Conservation (phyloP, 2,888 invertebrate genomes). For the Ceriagrion tenellum region DNA sequence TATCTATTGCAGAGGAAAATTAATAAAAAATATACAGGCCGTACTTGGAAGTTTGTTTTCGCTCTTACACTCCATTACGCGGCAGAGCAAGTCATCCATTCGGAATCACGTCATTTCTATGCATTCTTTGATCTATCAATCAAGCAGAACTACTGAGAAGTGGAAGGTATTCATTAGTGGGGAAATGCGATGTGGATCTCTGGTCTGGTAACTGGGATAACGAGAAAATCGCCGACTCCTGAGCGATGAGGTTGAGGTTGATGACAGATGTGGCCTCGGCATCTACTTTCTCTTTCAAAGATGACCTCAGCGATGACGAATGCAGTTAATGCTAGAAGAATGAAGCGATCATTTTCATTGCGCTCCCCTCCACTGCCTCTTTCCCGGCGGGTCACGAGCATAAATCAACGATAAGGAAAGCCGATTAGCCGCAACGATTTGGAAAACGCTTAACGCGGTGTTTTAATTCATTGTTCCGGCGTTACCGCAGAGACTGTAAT, state of each 20-base stretch:
- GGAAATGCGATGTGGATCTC: neutral
- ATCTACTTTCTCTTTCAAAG: neutral
- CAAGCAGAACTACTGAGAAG: neutral
- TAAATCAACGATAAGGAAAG: neutral
- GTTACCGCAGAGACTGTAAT: neutral
- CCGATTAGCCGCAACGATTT: neutral
- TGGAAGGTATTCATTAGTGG: neutral
- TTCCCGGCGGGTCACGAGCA: neutral
- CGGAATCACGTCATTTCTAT: too few relatives aligned
- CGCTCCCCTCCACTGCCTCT: neutral
- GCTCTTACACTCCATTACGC: too few relatives aligned
- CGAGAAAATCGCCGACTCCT: neutral
- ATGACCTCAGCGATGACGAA: neutral
- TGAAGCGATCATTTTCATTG: neutral
- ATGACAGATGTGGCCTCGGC: neutral
- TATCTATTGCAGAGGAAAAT: too few relatives aligned
- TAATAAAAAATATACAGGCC: too few relatives aligned
- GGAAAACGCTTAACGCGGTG: neutral
- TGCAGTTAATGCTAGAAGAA: neutral
- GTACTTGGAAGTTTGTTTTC: too few relatives aligned
- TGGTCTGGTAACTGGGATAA: neutral
- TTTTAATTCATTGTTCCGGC: slow-evolving; percentile 17
- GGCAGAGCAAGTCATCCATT: too few relatives aligned
- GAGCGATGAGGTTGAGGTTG: neutral
- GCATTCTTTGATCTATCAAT: neutral